phyloP scores from a whole-genome alignment of 1,140 invertebrate species.

The Bombus ignitus region DNA sequence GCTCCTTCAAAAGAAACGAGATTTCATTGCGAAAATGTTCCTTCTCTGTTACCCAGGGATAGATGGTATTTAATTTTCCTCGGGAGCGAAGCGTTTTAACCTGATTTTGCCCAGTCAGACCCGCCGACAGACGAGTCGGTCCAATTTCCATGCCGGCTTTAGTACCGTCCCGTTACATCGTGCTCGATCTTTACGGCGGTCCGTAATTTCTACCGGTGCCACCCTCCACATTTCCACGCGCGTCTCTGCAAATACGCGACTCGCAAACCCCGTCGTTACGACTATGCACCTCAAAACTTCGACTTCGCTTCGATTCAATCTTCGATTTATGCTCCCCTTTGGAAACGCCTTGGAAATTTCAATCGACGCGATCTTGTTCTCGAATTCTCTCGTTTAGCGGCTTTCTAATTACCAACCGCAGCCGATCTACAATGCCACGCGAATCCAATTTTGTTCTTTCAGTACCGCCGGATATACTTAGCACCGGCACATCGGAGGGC shows the following conservation, averaged over 20 bases:
- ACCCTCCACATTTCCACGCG: neutral
- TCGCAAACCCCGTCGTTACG: no score
- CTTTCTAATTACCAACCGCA: neutral
- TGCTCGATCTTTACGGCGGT: constrained; percentile 37
- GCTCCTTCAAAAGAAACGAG: constrained; percentile 46
- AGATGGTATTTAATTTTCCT: constrained; percentile 58
- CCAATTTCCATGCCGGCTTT: constrained; percentile 16
- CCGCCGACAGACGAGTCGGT: constrained; percentile 1
- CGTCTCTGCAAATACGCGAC: no score
- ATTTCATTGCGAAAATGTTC: constrained; percentile 51
- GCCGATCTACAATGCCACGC: neutral
- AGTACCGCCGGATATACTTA: constrained; percentile 86
- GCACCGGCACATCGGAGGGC: constrained; percentile 84
- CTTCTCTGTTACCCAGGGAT: neutral
- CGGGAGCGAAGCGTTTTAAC: constrained; percentile 35
- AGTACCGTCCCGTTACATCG: constrained; percentile 31
- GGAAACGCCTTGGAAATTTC: neutral
- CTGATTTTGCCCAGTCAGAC: constrained; percentile 51
- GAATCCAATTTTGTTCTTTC: constrained; percentile 74
- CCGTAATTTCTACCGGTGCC: neutral
- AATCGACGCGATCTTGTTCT: no score
- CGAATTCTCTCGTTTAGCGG: neutral
- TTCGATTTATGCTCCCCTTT: neutral
- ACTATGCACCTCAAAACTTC: no score
- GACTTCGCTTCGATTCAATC: no score